phyloP scores from a whole-genome alignment of 2,113 vertebrate genomes.

The Tapirus terrestris region DNA sequence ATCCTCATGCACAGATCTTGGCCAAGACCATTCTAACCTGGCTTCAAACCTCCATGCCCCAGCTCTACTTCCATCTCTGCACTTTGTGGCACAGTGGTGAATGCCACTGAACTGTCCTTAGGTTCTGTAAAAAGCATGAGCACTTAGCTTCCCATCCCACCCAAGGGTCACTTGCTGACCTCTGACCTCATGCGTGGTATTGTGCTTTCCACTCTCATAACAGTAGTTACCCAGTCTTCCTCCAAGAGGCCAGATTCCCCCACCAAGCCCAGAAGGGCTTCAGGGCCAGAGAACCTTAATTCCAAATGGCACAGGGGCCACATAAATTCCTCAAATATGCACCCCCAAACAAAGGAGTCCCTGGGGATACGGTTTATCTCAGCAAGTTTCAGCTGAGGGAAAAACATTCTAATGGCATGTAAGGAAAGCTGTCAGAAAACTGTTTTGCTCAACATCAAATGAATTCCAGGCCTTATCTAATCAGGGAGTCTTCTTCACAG shows the following conservation, averaged over 20 bases:
- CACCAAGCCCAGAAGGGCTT: background rate
- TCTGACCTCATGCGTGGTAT: background rate
- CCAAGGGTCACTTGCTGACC: background rate
- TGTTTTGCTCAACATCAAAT: slow-evolving; percentile 83
- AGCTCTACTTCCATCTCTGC: background rate
- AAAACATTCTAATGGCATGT: slow-evolving; percentile 68
- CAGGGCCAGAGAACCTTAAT: background rate
- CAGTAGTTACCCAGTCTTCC: background rate
- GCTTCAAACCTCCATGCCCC: background rate
- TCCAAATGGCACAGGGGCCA: background rate
- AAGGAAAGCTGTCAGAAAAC: slow-evolving; percentile 71
- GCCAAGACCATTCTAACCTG: background rate
- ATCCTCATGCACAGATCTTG: background rate
- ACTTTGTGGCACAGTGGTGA: background rate
- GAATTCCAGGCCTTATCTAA: slow-evolving; percentile 87
- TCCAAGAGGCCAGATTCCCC: background rate
- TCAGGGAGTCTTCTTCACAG: slow-evolving; percentile 81
- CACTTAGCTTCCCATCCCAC: background rate
- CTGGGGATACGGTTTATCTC: slow-evolving; percentile 33
- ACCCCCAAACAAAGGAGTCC: background rate
- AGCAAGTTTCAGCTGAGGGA: slow-evolving; percentile 69
- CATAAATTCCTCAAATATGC: background rate
- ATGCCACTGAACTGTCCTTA: background rate
- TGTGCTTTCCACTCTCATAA: background rate
- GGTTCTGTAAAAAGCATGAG: background rate